A percentile compares a stretch with the other conserved stretches of the same genome.
These are phyloP conservation scores for Pseudorhiza aurosa DNA, from an alignment of 30 jellyfish, hydroid and myxozoan genomes.

Conservation along the genomic window DNA sequence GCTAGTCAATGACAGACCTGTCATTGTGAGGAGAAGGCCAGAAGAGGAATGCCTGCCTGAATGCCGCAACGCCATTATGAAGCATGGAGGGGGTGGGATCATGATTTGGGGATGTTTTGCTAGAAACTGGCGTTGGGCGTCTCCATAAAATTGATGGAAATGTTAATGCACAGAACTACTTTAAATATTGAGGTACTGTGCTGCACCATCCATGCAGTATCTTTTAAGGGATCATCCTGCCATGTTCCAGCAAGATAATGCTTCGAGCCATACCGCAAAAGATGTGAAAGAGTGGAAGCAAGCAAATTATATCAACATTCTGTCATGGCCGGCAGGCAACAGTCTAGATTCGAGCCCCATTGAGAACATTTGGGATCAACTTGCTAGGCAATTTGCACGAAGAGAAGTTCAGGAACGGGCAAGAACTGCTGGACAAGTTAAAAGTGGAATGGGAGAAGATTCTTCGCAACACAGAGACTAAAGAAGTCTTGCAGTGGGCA, in stretches of 20 bases:
- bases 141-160: conserved; percentile 15
- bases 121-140: conserved; percentile 11
- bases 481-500: too few species aligned
- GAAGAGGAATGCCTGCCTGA: not conserved
- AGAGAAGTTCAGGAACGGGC: not conserved
- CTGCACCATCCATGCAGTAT: not conserved
- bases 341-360: conserved; percentile 6
- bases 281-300: not conserved
- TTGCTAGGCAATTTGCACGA: not conserved
- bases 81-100: conserved; percentile 28
- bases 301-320: not conserved
- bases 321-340: conserved; percentile 21
- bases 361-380: not conserved
- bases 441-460: not conserved
- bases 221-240: not conserved
- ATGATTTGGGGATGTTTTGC: conserved; percentile 37
- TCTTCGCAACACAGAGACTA: too few species aligned
- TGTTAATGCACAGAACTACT: conserved; percentile 13
- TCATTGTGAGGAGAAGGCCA: not conserved
- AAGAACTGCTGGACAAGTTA: not conserved
- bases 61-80: not conserved
- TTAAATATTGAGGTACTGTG: conserved; percentile 1
- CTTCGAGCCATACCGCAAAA: conserved; percentile 24
- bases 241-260: conserved; percentile 24
- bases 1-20: not conserved